Percentiles rank a stretch among this genome's conserved stretches.
Evolutionary conservation across 2,797 vertebrate genomes (phyloP).

Genomic region (Leptoclinus maculatus): DNA sequence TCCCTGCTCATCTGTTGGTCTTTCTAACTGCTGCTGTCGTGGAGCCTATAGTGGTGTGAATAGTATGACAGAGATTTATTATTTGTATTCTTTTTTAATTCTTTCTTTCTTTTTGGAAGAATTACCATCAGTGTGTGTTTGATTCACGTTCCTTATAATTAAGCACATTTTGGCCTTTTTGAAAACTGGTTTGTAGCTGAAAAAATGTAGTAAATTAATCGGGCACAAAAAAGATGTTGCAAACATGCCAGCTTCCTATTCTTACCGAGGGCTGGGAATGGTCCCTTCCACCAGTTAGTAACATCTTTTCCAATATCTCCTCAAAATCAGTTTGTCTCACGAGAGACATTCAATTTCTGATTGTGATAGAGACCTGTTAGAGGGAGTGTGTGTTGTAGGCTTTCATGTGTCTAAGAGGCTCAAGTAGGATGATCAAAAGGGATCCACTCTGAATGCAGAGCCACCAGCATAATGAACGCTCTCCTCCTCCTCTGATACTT

Average conservation of each 20-base stretch:
- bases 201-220: background rate
- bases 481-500: constrained; percentile 52
- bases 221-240: background rate
- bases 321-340: too few relatives aligned
- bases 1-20: background rate
- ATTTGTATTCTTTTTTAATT: background rate
- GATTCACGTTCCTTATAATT: background rate
- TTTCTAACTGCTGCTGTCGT: background rate
- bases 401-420: constrained; percentile 37
- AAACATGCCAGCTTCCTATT: background rate
- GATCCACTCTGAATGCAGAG: constrained; percentile 40
- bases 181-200: background rate
- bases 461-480: constrained; percentile 57
- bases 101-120: background rate
- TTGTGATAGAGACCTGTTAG: background rate
- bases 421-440: constrained; percentile 49
- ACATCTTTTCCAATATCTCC: background rate
- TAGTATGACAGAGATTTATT: background rate
- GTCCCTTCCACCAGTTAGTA: background rate
- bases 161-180: background rate
- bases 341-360: too few relatives aligned
- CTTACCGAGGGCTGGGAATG: background rate
- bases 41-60: background rate
- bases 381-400: background rate
- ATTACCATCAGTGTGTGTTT: background rate